These are phyloP conservation scores for Polyodon spathula DNA, from an alignment of 2,113 vertebrate genomes.

Conservation along the genomic window DNA sequence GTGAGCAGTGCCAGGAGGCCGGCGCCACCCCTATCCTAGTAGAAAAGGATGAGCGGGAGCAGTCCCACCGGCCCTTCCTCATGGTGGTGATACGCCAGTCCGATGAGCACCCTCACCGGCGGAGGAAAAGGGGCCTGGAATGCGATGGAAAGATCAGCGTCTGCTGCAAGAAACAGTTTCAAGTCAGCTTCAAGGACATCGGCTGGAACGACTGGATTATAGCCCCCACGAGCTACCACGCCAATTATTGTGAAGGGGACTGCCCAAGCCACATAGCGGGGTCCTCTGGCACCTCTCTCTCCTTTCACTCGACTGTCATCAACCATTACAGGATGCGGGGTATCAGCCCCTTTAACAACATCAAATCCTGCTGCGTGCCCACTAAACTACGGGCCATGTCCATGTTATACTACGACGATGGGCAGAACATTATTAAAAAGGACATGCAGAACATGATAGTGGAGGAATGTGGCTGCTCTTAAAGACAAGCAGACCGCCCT, in stretches of 20 bases:
- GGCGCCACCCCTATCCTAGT: slow-evolving; percentile 69
- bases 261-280: slow-evolving; percentile 88
- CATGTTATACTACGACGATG: slow-evolving; percentile 95
- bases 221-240: slow-evolving; percentile 85
- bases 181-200: slow-evolving; percentile 94
- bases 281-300: slow-evolving; percentile 79
- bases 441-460: slow-evolving; percentile 98
- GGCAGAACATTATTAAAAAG: slow-evolving; percentile 96
- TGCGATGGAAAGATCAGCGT: slow-evolving; percentile 90
- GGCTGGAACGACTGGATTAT: slow-evolving; percentile 99
- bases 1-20: slow-evolving; percentile 75
- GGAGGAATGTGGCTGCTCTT: slow-evolving; percentile 96
- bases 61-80: slow-evolving; percentile 88
- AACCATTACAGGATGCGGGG: slow-evolving; percentile 93
- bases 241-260: slow-evolving; percentile 97
- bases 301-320: slow-evolving; percentile 95
- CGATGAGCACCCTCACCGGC: slow-evolving; percentile 62
- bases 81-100: slow-evolving; percentile 81
- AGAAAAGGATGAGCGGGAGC: slow-evolving; percentile 72
- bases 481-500: slow-evolving; percentile 25
- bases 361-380: slow-evolving; percentile 91
- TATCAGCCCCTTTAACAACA: slow-evolving; percentile 85
- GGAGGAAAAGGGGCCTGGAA: slow-evolving; percentile 82
- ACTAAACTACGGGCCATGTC: slow-evolving; percentile 96
- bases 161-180: slow-evolving; percentile 95